Evolutionary conservation across 2,113 vertebrate genomes (phyloP).

Genomic region (Tachuris rubrigastra): DNA sequence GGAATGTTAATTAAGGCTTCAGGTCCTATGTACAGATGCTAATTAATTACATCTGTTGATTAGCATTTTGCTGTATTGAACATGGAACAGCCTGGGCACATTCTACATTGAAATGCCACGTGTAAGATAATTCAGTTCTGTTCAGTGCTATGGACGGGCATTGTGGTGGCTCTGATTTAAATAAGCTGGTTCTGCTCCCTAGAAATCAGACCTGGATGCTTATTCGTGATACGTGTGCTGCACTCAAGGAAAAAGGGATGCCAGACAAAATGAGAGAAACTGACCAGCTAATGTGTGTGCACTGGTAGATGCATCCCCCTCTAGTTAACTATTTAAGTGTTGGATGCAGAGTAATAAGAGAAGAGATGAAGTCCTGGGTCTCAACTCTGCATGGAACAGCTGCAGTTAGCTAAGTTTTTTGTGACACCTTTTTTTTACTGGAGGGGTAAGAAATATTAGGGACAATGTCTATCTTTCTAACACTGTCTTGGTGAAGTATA

Average conservation of each 20-base stretch:
- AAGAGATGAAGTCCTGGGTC: neutral
- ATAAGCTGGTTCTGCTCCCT: neutral
- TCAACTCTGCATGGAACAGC: neutral
- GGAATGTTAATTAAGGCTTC: constrained; percentile 61
- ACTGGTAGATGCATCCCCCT: neutral
- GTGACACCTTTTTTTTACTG: neutral
- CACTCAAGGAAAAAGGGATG: fast-evolving
- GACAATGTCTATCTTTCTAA: neutral
- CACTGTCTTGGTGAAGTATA: neutral
- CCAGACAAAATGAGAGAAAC: neutral
- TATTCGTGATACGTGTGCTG: neutral
- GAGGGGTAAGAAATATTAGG: neutral
- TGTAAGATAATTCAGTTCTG: constrained; percentile 18
- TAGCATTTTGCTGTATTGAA: constrained; percentile 52
- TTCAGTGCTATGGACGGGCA: neutral
- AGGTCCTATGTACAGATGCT: neutral
- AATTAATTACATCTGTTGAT: constrained; percentile 61
- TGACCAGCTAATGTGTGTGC: fast-evolving
- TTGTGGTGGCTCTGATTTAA: neutral
- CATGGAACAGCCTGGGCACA: neutral
- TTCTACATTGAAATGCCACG: neutral
- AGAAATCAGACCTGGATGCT: fast-evolving
- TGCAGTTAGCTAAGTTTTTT: neutral
- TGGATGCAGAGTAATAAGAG: neutral
- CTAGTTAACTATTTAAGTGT: neutral